Conservation (phyloP, 2,888 invertebrate species). For the Agonum fuliginosum region DNA sequence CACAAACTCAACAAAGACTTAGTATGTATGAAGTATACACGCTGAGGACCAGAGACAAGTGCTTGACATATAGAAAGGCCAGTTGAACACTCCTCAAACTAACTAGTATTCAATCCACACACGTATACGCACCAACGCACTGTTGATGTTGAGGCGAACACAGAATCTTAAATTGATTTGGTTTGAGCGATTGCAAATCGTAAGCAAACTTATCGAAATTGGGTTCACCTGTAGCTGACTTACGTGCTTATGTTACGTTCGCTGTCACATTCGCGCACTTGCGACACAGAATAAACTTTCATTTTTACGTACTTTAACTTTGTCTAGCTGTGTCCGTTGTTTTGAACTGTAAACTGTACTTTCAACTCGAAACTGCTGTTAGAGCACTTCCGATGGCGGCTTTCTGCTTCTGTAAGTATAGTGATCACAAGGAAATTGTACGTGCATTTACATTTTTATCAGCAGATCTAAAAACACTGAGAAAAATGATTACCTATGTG, state of each 20-base stretch:
- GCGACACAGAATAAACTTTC: slow-evolving; percentile 13
- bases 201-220: slow-evolving; percentile 30
- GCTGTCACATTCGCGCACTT: slow-evolving; percentile 21
- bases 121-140: slow-evolving; percentile 39
- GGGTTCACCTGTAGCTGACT: slow-evolving; percentile 22
- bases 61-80: slow-evolving; percentile 54
- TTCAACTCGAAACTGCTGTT: slow-evolving; percentile 23
- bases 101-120: slow-evolving; percentile 35
- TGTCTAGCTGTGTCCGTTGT: background rate
- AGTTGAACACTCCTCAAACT: slow-evolving; percentile 39
- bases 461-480: slow-evolving; percentile 27
- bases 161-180: background rate
- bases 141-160: background rate
- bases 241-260: background rate
- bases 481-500: slow-evolving; percentile 33
- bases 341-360: slow-evolving; percentile 33
- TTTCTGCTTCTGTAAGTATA: slow-evolving; percentile 9
- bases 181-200: background rate
- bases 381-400: slow-evolving; percentile 31
- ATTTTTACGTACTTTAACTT: background rate
- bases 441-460: slow-evolving; percentile 13
- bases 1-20: slow-evolving; percentile 19
- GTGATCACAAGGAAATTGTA: slow-evolving; percentile 24
- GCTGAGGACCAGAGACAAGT: slow-evolving; percentile 32
- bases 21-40: slow-evolving; percentile 42